A percentile compares a stretch with the other conserved stretches of the same genome.
Evolutionary conservation across 35 echinoderm and acorn worm species (phyloP).

Genomic region (Heliocidaris erythrogramma): DNA sequence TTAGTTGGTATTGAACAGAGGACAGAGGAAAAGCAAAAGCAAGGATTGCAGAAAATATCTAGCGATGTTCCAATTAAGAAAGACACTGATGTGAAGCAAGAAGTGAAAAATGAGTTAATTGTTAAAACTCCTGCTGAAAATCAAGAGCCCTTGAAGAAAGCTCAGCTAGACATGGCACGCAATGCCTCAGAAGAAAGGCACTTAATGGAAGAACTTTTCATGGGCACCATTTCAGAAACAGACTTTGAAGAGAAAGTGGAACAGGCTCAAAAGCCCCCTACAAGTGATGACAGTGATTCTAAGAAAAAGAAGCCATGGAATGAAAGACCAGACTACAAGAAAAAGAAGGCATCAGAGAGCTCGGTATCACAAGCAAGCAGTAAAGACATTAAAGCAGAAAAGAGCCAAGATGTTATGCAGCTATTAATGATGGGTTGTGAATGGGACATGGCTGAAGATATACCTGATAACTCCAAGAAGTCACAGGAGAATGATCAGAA

Average conservation of each 20-base stretch:
- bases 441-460: constrained; percentile 13
- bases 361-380: not conserved
- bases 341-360: not conserved
- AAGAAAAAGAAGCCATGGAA: constrained; percentile 37
- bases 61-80: not conserved
- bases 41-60: not conserved
- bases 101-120: constrained; percentile 32
- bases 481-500: constrained; percentile 31
- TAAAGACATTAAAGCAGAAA: not conserved
- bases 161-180: constrained; percentile 36
- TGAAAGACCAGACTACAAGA: not conserved
- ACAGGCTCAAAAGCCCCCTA: constrained; percentile 14
- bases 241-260: constrained; percentile 42
- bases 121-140: constrained; percentile 38
- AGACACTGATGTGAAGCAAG: constrained; percentile 30
- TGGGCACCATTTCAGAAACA: constrained; percentile 52
- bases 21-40: constrained; percentile 20
- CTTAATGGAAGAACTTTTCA: constrained; percentile 78
- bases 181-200: constrained; percentile 56
- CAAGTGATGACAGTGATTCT: constrained; percentile 46
- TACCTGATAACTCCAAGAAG: not conserved
- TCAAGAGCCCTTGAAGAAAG: not conserved
- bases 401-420: constrained; percentile 34
- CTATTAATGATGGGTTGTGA: constrained; percentile 9
- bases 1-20: not conserved